phyloP scores from a whole-genome alignment of 2,888 invertebrate species.

The Acrobasis suavella region DNA sequence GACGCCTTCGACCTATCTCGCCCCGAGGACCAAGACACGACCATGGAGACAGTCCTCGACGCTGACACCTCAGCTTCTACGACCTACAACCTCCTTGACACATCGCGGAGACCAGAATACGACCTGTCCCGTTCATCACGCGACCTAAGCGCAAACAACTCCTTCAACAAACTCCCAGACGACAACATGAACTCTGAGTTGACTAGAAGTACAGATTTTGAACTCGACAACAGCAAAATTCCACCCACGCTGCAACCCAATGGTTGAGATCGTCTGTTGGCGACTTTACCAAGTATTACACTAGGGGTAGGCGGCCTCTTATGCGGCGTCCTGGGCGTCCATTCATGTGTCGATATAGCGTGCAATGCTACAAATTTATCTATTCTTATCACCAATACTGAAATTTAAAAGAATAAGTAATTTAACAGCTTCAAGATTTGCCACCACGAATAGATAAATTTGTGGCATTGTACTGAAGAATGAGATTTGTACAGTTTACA shows the following conservation, averaged over 20 bases:
- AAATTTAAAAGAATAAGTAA: background rate
- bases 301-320: constrained; percentile 70
- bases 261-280: constrained; percentile 56
- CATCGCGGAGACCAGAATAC: constrained; percentile 55
- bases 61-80: constrained; percentile 41
- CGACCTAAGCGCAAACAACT: constrained; percentile 42
- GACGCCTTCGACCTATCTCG: constrained; percentile 64
- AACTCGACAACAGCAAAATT: constrained; percentile 66
- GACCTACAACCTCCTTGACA: constrained; percentile 55
- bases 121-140: constrained; percentile 39
- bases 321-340: constrained; percentile 43
- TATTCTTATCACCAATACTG: background rate
- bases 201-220: constrained; percentile 51
- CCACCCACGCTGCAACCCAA: constrained; percentile 73
- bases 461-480: constrained; percentile 34
- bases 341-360: constrained; percentile 42
- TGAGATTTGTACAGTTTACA: constrained; percentile 63
- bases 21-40: constrained; percentile 56
- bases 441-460: background rate
- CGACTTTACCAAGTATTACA: constrained; percentile 53
- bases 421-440: background rate
- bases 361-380: constrained; percentile 29
- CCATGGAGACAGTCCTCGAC: constrained; percentile 57
- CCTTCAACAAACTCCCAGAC: constrained; percentile 68
- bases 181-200: constrained; percentile 76